Evolutionary conservation across 2,797 vertebrate species (phyloP).

Genomic region (Spinus pinus): DNA sequence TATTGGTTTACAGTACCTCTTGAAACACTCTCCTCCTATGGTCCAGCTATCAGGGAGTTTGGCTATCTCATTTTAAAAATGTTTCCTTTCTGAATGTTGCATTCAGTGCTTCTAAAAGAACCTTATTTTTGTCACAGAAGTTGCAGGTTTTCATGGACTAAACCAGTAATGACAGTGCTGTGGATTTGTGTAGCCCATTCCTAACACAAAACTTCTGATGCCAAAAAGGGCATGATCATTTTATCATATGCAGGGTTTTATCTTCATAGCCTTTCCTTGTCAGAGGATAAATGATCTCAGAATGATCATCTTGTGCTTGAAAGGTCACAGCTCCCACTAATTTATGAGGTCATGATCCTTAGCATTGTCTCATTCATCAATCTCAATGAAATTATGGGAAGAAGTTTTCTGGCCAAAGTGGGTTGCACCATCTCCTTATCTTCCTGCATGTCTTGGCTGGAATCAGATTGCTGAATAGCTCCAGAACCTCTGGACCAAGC

Average conservation of each 20-base stretch:
- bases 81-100: background rate
- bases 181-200: background rate
- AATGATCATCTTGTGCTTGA: background rate
- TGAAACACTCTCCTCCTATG: background rate
- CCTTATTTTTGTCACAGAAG: background rate
- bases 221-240: background rate
- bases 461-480: background rate
- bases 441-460: background rate
- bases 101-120: background rate
- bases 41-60: background rate
- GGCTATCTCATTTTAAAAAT: background rate
- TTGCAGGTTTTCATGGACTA: background rate
- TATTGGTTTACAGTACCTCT: background rate
- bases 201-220: background rate
- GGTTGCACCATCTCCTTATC: background rate
- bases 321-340: conserved; percentile 13
- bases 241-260: background rate
- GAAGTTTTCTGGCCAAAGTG: background rate
- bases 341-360: background rate
- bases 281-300: background rate
- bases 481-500: background rate
- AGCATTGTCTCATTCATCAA: background rate
- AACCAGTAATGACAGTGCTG: background rate
- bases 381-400: background rate
- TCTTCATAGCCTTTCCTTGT: background rate